Evolutionary conservation across 2,797 vertebrate species (phyloP).

Genomic region (Apogon hyalosoma): DNA sequence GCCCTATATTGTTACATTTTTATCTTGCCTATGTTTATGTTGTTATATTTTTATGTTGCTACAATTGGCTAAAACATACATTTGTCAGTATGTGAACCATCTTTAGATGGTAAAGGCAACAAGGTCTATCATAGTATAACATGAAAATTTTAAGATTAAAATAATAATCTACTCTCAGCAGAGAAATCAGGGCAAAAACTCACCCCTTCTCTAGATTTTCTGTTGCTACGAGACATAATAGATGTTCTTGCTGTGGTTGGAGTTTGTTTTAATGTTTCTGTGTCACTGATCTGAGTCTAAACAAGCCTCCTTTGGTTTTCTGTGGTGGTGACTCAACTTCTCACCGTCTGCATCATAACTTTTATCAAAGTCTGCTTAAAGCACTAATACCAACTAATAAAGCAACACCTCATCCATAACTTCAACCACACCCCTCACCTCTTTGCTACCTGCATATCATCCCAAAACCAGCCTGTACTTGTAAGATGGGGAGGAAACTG

Average conservation of each 20-base stretch:
- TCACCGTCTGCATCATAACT: conserved; percentile 47
- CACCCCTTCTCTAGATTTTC: not conserved
- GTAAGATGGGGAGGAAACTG: conserved; percentile 6
- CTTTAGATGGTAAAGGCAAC: too few relatives aligned
- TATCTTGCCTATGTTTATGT: too few relatives aligned
- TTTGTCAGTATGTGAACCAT: too few relatives aligned
- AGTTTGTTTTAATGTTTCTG: conserved; percentile 49
- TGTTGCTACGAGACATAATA: conserved; percentile 11
- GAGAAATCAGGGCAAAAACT: not conserved
- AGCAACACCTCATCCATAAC: conserved; percentile 57
- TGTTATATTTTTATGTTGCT: too few relatives aligned
- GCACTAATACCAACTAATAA: conserved; percentile 48
- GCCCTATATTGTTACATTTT: too few relatives aligned
- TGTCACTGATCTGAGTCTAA: conserved; percentile 42
- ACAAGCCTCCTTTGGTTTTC: conserved; percentile 20
- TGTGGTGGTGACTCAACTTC: conserved; percentile 32
- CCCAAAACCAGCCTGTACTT: conserved; percentile 33
- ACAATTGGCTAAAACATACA: too few relatives aligned
- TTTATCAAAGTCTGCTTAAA: conserved; percentile 50
- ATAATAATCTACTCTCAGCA: too few relatives aligned
- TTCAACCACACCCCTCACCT: conserved; percentile 43
- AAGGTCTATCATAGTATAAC: too few relatives aligned
- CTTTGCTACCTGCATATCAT: conserved; percentile 36
- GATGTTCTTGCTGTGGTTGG: conserved; percentile 32
- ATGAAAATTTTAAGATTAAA: too few relatives aligned